phyloP scores from a whole-genome alignment of 2,797 vertebrate species.

The Lepidocolaptes lacrymiger region DNA sequence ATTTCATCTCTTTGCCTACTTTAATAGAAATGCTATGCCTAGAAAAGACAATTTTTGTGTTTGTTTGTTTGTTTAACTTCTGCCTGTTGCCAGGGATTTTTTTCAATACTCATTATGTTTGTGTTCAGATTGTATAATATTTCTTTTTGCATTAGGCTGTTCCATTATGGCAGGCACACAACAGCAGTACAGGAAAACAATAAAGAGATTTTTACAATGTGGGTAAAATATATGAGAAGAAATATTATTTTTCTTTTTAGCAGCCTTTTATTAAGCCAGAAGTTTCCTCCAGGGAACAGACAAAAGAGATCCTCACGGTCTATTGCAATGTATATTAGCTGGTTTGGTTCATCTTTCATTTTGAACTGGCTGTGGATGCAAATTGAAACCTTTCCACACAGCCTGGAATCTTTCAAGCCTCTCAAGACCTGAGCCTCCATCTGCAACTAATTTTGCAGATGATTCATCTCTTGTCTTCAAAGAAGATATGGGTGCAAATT shows the following conservation, averaged over 20 bases:
- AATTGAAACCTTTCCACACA: constrained; percentile 29
- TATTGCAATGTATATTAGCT: neutral
- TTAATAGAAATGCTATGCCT: constrained; percentile 15
- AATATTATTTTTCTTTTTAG: constrained; percentile 5
- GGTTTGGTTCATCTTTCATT: constrained; percentile 39
- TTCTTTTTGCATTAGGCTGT: constrained; percentile 36
- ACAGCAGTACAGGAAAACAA: neutral
- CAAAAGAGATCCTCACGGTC: neutral
- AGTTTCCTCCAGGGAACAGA: constrained; percentile 5
- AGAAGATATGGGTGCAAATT: constrained; percentile 37
- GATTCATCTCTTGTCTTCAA: constrained; percentile 41
- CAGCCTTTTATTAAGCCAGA: constrained; percentile 10
- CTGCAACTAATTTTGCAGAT: constrained; percentile 46
- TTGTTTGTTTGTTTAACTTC: constrained; percentile 39
- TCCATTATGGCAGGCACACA: constrained; percentile 9
- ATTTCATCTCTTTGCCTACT: neutral
- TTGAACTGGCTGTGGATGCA: constrained; percentile 27
- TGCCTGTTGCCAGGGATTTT: constrained; percentile 13
- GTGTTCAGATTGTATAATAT: constrained; percentile 29
- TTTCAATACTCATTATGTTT: constrained; percentile 30
- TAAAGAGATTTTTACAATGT: neutral
- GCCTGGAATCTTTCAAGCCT: constrained; percentile 14
- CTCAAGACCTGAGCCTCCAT: constrained; percentile 37
- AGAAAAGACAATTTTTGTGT: constrained; percentile 20
- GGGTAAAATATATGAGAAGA: constrained; percentile 8